Conservation (phyloP, 2,797 vertebrate species). For the Necrosyrtes monachus region DNA sequence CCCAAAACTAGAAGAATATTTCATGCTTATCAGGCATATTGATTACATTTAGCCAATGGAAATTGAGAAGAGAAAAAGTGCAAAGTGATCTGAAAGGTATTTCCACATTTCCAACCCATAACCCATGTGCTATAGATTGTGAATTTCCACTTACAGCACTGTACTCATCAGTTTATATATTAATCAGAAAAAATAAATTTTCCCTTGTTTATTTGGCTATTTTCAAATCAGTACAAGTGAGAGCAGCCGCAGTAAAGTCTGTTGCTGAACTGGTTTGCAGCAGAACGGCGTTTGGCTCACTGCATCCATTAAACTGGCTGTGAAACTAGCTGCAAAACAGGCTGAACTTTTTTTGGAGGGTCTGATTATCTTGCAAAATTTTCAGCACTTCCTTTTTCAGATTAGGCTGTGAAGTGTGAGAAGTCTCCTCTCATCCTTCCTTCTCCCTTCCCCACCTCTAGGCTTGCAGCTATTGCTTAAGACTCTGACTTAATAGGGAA, state of each 20-base stretch:
- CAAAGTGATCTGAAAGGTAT: neutral
- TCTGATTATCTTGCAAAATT: constrained; percentile 15
- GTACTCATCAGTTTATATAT: neutral
- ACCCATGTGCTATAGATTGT: neutral
- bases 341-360: neutral
- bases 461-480: constrained; percentile 21
- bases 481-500: neutral
- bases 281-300: neutral
- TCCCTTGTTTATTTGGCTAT: neutral
- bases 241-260: neutral
- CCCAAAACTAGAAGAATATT: neutral
- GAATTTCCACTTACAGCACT: neutral
- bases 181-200: neutral
- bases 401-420: neutral
- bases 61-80: neutral
- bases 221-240: neutral
- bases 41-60: neutral
- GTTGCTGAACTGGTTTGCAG: neutral
- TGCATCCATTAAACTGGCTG: neutral
- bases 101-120: neutral
- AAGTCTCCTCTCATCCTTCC: neutral
- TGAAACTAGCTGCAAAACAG: neutral
- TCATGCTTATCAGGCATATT: neutral
- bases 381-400: constrained; percentile 28
- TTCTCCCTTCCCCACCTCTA: neutral